Evolutionary conservation across 2,888 invertebrate species (phyloP).

Genomic region (Calephelis perditalis): DNA sequence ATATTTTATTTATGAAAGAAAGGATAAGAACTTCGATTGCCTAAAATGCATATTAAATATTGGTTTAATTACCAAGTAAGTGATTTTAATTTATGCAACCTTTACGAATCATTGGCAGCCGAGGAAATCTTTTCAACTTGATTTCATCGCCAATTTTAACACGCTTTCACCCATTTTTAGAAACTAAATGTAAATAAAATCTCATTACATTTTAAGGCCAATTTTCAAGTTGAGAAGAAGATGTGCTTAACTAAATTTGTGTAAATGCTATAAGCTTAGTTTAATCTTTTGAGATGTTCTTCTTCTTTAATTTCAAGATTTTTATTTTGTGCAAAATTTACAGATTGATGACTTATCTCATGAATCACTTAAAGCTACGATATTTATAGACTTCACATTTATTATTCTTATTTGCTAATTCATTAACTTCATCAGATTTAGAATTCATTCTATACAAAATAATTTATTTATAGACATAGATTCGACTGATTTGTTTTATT

Average conservation of each 20-base stretch:
- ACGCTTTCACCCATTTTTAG: slow-evolving; percentile 21
- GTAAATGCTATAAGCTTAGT: slow-evolving; percentile 41
- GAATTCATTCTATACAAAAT: neutral
- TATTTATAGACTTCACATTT: neutral
- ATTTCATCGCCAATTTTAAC: slow-evolving; percentile 27
- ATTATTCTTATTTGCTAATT: slow-evolving; percentile 10
- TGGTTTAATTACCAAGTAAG: neutral
- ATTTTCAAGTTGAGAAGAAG: slow-evolving; percentile 61
- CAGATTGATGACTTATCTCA: slow-evolving; percentile 26
- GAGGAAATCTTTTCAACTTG: slow-evolving; percentile 62
- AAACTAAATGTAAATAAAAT: slow-evolving; percentile 17
- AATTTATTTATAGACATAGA: slow-evolving; percentile 27
- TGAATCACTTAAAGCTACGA: neutral
- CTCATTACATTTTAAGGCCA: slow-evolving; percentile 17
- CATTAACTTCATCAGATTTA: neutral
- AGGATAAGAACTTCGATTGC: no score
- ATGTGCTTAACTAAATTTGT: slow-evolving; percentile 27
- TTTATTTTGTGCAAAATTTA: slow-evolving; percentile 35
- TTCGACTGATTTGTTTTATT: slow-evolving; percentile 29
- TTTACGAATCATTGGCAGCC: slow-evolving; percentile 55
- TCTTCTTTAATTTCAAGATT: slow-evolving; percentile 30
- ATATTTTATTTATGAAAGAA: no score
- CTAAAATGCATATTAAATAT: no score
- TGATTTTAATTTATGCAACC: neutral
- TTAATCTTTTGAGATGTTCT: slow-evolving; percentile 36